Base-by-base conservation (phyloP, 2,888 invertebrate species). In the Acanthosoma haemorrhoidale region DNA sequence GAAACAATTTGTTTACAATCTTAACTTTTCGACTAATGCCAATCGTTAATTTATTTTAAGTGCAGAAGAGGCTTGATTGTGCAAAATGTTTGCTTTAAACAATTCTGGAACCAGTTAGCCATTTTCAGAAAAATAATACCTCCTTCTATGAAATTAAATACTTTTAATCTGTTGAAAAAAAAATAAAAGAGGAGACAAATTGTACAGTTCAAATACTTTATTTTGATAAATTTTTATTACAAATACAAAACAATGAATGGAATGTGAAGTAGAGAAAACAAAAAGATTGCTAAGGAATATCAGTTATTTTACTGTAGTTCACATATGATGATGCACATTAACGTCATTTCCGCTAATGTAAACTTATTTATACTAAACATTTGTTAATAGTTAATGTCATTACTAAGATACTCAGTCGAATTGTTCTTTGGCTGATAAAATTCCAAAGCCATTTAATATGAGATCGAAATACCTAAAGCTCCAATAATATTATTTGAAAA, bases 371-470 rank as follows among this genome's bases (percentile, higher is more conserved):
- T 25, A 6, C 51, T 51, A 51, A n/a, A 32, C n/a, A 25, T 2
- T 51, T 51, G 21, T 51, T 51, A 25, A 51, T n/a, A n/a, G n/a
- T n/a, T n/a, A 51, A 51, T 51, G 25, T 51, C 51, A 29, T 25
- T n/a, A 51, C 51, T 51, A 51, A 51, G 6, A 51, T 51, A 51
- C 13, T 51, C 51, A 51, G 51, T 51, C 51, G 29, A 51, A 51
- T 51, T 51, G 29, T 51, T 51, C 51, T 51, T 51, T 51, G 51
- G 51, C 51, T 51, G 29, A 51, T 51, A 51, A 51, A 25, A 51
- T 51, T 51, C 51, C 25, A 51, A 51, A 51, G 51, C 51, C 51
- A 25, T 51, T n/a, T n/a, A n/a, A 25, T 25, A 51, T 51, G 51
- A 51, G 51, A 51, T 51, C 51, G 51, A 51, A n/a, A 51, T 51